A percentile compares a stretch with the other conserved stretches of the same genome.
Conservation (phyloP, 2,113 vertebrate genomes). For the Scopus umbretta region DNA sequence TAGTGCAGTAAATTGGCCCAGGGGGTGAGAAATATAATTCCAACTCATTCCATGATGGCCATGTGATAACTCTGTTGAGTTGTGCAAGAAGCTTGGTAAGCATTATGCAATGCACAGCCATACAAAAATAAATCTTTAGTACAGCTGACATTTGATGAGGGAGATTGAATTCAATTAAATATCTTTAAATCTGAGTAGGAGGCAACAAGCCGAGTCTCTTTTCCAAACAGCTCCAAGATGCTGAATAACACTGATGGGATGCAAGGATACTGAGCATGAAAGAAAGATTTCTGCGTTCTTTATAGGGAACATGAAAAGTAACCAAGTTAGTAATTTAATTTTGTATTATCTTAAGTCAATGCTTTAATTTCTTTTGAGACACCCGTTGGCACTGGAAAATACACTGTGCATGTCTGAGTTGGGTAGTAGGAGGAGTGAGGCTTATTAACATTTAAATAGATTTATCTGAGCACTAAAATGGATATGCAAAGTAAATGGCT, state of each 20-base stretch:
- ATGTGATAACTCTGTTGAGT: neutral
- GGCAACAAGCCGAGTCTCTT: neutral
- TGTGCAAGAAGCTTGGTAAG: neutral
- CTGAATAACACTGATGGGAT: neutral
- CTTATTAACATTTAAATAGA: constrained; percentile 25
- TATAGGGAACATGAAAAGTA: neutral
- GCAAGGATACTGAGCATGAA: neutral
- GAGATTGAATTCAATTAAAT: neutral
- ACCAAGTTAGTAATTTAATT: neutral
- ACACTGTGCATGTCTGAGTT: neutral
- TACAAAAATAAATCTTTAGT: neutral
- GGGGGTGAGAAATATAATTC: neutral
- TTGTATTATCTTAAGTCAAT: neutral
- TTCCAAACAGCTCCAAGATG: neutral
- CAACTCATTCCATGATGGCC: neutral
- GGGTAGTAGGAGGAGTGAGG: neutral
- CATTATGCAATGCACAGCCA: neutral
- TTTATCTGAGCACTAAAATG: neutral
- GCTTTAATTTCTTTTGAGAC: neutral
- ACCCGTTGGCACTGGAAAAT: neutral
- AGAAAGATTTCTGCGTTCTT: neutral
- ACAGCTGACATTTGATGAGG: neutral
- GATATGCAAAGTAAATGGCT: constrained; percentile 1
- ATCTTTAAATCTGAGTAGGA: neutral
- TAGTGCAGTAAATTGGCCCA: neutral